Percentiles rank a stretch among this genome's conserved stretches.
Evolutionary conservation across 2,797 vertebrate genomes (phyloP).

Genomic region (Oophaga sylvatica): DNA sequence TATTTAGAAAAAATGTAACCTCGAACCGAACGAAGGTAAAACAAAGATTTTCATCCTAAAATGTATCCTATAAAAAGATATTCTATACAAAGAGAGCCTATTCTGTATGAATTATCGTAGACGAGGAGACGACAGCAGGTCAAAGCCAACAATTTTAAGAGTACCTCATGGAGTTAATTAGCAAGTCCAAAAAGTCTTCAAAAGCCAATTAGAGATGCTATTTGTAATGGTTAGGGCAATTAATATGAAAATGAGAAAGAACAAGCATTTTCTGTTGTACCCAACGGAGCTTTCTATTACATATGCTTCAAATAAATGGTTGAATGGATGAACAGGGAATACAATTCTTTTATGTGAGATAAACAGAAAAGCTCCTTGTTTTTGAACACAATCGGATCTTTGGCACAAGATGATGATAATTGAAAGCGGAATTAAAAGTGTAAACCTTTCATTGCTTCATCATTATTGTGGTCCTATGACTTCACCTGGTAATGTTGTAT

Average conservation of each 20-base stretch:
- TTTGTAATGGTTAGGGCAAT: conserved; percentile 69
- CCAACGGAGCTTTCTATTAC: conserved; percentile 68
- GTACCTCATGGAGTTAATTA: conserved; percentile 69
- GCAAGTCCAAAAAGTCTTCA: conserved; percentile 69
- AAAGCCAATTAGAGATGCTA: conserved; percentile 68
- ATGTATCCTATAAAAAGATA: conserved; percentile 54
- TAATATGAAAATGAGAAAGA: conserved; percentile 72
- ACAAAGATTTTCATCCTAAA: conserved; percentile 42
- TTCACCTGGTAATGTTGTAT: not conserved
- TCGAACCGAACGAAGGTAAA: conserved; percentile 25
- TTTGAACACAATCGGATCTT: conserved; percentile 18
- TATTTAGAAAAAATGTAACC: conserved; percentile 35
- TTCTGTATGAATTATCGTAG: conserved; percentile 66
- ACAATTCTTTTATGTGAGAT: conserved; percentile 67
- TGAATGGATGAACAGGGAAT: conserved; percentile 69
- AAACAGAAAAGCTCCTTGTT: conserved; percentile 65
- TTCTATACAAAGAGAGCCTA: conserved; percentile 50
- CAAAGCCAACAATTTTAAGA: conserved; percentile 66
- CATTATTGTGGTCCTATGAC: not conserved
- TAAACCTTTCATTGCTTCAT: not conserved
- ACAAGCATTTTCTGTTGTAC: conserved; percentile 63
- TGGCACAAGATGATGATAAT: conserved; percentile 3
- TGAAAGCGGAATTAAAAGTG: not conserved
- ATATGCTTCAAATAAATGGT: conserved; percentile 69
- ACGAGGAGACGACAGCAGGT: conserved; percentile 63